Percentiles rank a stretch among this genome's conserved stretches.
Evolutionary conservation across 2,888 invertebrate genomes (phyloP).

Genomic region (Erpobdella octoculata): DNA sequence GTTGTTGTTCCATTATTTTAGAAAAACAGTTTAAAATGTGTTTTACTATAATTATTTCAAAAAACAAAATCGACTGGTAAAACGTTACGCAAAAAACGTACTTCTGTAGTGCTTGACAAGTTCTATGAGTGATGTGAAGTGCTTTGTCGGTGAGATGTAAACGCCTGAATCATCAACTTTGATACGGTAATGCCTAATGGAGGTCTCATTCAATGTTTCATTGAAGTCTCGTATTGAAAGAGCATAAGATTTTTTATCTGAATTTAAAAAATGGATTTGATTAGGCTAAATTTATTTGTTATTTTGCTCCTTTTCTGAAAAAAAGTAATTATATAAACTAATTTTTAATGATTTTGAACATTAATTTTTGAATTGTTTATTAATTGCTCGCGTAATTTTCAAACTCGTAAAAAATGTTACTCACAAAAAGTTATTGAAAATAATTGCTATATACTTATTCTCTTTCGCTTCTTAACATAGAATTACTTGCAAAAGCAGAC

Average conservation of each 20-base stretch:
- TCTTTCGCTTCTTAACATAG: too few relatives aligned
- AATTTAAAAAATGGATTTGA: not conserved
- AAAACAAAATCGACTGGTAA: not conserved
- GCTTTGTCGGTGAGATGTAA: slow-evolving; percentile 91
- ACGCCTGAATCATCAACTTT: slow-evolving; percentile 74
- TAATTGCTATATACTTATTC: too few relatives aligned
- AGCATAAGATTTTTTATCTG: slow-evolving; percentile 37
- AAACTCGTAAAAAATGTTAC: too few relatives aligned
- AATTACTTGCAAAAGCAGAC: too few relatives aligned
- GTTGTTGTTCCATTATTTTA: not conserved
- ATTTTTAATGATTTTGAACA: too few relatives aligned
- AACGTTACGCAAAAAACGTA: slow-evolving; percentile 49
- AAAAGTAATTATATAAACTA: too few relatives aligned
- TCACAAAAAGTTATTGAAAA: too few relatives aligned
- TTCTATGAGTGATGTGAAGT: slow-evolving; percentile 84
- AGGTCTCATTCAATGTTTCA: slow-evolving; percentile 32
- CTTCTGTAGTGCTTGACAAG: slow-evolving; percentile 90
- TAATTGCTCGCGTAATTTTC: too few relatives aligned
- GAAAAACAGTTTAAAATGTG: not conserved
- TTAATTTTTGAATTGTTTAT: too few relatives aligned
- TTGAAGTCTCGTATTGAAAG: slow-evolving; percentile 37
- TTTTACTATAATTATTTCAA: not conserved
- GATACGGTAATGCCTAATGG: slow-evolving; percentile 77
- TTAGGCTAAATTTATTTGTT: not conserved
- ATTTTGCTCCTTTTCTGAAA: too few relatives aligned